phyloP scores from a whole-genome alignment of 2,113 vertebrate genomes.

The Machaerirhynchus nigripectus region DNA sequence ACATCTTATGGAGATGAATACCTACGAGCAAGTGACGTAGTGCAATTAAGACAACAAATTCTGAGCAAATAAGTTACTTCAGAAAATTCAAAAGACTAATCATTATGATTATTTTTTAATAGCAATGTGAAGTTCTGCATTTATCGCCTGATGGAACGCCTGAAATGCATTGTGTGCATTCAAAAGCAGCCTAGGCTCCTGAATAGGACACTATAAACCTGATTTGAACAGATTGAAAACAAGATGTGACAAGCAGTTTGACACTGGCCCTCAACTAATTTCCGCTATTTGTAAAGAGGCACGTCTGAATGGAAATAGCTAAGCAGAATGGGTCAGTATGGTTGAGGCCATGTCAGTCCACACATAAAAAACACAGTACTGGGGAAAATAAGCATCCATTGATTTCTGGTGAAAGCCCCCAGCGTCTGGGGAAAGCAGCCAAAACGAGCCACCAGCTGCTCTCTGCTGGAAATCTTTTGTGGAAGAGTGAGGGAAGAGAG shows the following conservation, averaged over 20 bases:
- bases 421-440: conserved; percentile 75
- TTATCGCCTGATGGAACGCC: conserved; percentile 71
- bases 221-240: conserved; percentile 84
- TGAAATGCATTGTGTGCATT: conserved; percentile 78
- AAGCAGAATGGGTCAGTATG: conserved; percentile 75
- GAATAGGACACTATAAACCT: conserved; percentile 79
- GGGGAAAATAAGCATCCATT: conserved; percentile 79
- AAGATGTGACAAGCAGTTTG: conserved; percentile 87
- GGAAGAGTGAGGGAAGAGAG: conserved; percentile 48
- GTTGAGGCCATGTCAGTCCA: conserved; percentile 74
- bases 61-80: conserved; percentile 65
- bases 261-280: conserved; percentile 81
- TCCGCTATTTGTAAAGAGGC: conserved; percentile 81
- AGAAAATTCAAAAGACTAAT: conserved; percentile 75
- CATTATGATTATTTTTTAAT: conserved; percentile 82
- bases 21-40: conserved; percentile 18
- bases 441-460: conserved; percentile 79
- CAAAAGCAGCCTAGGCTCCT: conserved; percentile 68
- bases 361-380: conserved; percentile 71
- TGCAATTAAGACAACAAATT: conserved; percentile 70
- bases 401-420: conserved; percentile 76
- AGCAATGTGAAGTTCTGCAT: conserved; percentile 70
- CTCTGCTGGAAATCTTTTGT: conserved; percentile 81
- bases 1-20: conserved; percentile 34
- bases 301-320: conserved; percentile 79